These are phyloP conservation scores for Artibeus lituratus DNA, from an alignment of 2,797 vertebrate species.

Conservation along the genomic window DNA sequence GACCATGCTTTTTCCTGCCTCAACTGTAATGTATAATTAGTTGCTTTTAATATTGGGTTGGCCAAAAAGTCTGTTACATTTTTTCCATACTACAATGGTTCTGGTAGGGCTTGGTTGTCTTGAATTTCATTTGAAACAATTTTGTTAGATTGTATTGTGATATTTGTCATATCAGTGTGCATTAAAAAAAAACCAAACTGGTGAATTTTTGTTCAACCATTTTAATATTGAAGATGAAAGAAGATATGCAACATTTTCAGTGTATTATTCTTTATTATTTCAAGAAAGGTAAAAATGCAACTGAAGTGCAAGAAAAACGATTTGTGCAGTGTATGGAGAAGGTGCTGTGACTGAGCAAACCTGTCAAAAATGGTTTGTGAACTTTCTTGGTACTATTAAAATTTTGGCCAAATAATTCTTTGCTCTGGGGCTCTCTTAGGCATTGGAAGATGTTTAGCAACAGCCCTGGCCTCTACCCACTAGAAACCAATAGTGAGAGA, in stretches of 20 bases:
- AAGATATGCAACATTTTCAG: background rate
- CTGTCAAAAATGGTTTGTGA: too few species aligned
- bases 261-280: background rate
- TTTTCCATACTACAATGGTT: background rate
- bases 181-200: background rate
- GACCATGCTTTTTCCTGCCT: background rate
- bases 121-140: background rate
- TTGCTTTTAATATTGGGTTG: constrained; percentile 25
- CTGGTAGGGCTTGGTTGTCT: background rate
- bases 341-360: too few species aligned
- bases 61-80: background rate
- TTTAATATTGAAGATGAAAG: background rate
- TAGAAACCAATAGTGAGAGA: too few species aligned
- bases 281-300: background rate
- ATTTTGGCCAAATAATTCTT: too few species aligned
- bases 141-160: background rate
- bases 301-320: background rate
- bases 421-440: too few species aligned
- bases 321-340: background rate
- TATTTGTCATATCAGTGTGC: background rate
- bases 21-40: background rate
- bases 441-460: too few species aligned
- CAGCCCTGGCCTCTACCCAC: too few species aligned
- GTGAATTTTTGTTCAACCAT: background rate
- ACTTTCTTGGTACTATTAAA: too few species aligned